Evolutionary conservation across 2,888 invertebrate species (phyloP), one percentile per base, ranked within the genome.

Genomic region (Eupithecia vulgata): DNA sequence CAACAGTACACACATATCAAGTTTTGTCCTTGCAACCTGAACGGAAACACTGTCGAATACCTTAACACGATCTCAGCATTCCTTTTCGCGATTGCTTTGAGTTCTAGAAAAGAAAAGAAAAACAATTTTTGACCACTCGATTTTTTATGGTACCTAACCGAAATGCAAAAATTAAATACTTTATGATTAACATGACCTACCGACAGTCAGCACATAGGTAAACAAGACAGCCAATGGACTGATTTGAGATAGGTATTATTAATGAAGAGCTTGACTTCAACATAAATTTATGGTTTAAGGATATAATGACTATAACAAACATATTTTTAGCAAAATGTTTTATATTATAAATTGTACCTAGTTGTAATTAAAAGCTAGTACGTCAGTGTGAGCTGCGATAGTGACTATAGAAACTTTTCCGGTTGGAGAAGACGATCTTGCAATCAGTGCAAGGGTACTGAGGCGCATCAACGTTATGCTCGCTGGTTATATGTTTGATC

Each of bases 1-100:
- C 87, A 87, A 84, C 94, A 94, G 85, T 91, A 93, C 17, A 92
- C 90, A 84, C 94, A 94, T 81, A 91, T 87, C 88, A 93, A 89
- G 57, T 82, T 81, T 69, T 89, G 88, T 72, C 89, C 90, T 12
- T 90, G 90, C 67, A 91, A 86, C 81, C 91, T 89, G 89, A 94
- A 94, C 80, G 93, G 93, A 86, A 90, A 92, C 73, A 90, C 91
- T 74, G 94, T 93, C 8, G 92, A 87, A 85, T 87, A 91, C 86
- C 88, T 87, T 85, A 94, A 87, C 78, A 94, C 84, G 72, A 88
- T 78, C 88, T 90, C 90, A 83, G 93, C 92, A 88, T 93, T 93
- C 79, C 80, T 78, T 77, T 75, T 76, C 72, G 79, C 79, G 71
- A 68, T 61, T 40, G 61, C 71, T 21, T 59, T 57, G 57, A 57